A percentile compares a stretch with the other conserved stretches of the same genome.
phyloP scores from a whole-genome alignment of 2,113 vertebrate species.

The Microtus richardsoni region DNA sequence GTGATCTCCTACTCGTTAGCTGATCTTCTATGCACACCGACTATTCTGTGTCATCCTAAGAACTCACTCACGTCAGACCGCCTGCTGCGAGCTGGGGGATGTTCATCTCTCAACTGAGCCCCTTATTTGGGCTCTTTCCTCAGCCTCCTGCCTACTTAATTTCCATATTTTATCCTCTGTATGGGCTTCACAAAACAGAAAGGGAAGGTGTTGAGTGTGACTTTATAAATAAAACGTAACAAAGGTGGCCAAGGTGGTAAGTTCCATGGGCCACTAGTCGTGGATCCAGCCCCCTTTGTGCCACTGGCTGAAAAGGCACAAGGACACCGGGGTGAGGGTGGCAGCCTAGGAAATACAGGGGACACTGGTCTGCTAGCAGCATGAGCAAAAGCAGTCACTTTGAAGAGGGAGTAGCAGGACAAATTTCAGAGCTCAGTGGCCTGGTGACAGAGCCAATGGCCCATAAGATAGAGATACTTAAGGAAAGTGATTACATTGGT shows the following conservation, averaged over 20 bases:
- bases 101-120: neutral
- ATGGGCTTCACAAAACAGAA: neutral
- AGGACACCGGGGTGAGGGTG: neutral
- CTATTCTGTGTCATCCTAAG: neutral
- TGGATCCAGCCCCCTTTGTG: neutral
- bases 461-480: neutral
- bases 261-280: neutral
- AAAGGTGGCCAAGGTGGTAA: neutral
- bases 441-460: neutral
- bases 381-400: neutral
- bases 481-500: too few relatives aligned
- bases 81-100: neutral
- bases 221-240: neutral
- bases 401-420: neutral
- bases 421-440: neutral
- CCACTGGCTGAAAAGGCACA: neutral
- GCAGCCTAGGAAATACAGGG: neutral
- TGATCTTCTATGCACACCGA: neutral
- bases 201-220: neutral
- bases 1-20: constrained; percentile 10
- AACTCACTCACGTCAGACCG: neutral
- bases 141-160: neutral
- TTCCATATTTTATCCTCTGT: neutral
- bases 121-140: accelerated
- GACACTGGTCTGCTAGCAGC: neutral